Evolutionary conservation across 2,113 vertebrate species (phyloP).

Genomic region (Euleptes europaea): DNA sequence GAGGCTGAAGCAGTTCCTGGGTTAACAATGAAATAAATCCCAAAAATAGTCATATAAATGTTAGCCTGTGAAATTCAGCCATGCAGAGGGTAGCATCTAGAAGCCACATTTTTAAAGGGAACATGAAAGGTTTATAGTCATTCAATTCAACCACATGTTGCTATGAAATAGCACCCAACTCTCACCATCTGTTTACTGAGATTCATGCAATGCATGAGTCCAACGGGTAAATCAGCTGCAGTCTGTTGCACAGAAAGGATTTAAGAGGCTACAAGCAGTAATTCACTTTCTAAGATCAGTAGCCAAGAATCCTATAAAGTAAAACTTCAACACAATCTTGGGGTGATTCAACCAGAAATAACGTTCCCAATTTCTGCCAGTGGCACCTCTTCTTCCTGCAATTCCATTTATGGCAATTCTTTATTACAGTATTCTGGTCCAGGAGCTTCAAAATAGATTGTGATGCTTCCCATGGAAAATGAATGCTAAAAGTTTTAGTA

Average conservation of each 20-base stretch:
- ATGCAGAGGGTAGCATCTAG: constrained; percentile 20
- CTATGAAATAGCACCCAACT: constrained; percentile 53
- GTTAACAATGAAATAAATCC: background rate
- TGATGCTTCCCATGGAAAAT: background rate
- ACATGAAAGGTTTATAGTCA: constrained; percentile 50
- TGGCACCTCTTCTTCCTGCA: background rate
- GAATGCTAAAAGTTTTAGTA: background rate
- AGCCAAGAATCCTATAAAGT: constrained; percentile 10
- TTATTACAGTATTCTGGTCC: background rate
- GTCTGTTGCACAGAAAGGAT: constrained; percentile 4
- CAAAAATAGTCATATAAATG: constrained; percentile 26
- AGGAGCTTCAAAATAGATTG: background rate
- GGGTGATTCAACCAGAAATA: background rate
- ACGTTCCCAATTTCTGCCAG: background rate
- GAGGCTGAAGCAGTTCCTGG: background rate
- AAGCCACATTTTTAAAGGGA: constrained; percentile 49
- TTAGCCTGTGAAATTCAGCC: background rate
- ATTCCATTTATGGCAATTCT: background rate
- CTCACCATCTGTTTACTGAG: constrained; percentile 62
- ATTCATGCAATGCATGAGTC: constrained; percentile 35
- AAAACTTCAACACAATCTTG: background rate
- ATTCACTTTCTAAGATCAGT: constrained; percentile 25
- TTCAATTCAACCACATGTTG: constrained; percentile 59
- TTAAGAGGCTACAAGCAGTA: constrained; percentile 24
- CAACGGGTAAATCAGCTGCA: constrained; percentile 33